Conservation (phyloP, 2,113 vertebrate species). For the Psilopsiagon aurifrons region DNA sequence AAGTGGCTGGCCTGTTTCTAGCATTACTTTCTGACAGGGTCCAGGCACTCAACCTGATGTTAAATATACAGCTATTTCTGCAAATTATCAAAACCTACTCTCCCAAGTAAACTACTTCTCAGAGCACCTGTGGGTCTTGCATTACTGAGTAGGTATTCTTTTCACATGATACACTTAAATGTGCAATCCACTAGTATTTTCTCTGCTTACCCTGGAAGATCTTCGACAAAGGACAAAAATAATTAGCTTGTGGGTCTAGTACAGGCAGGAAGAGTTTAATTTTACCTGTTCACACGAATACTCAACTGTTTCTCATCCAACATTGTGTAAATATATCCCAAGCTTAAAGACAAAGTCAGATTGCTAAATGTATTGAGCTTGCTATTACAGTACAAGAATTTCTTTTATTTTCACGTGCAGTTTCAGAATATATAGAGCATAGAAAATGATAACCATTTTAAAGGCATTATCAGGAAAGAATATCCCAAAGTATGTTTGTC, state of each 20-base stretch:
- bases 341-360: not conserved
- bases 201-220: not conserved
- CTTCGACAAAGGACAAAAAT: slow-evolving; percentile 36
- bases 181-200: not conserved
- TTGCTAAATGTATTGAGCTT: not conserved
- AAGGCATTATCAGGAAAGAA: slow-evolving; percentile 41
- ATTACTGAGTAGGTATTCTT: not conserved
- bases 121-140: not conserved
- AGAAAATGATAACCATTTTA: slow-evolving; percentile 52
- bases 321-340: not conserved
- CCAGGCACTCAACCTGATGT: not conserved
- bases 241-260: slow-evolving; percentile 32
- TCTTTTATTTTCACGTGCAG: slow-evolving; percentile 70
- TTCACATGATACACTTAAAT: not conserved
- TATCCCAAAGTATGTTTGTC: slow-evolving; percentile 1
- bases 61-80: not conserved
- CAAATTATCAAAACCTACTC: not conserved
- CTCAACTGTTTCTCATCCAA: slow-evolving; percentile 24
- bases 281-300: slow-evolving; percentile 14
- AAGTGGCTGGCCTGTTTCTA: not conserved
- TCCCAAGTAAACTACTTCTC: not conserved
- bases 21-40: not conserved
- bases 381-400: slow-evolving; percentile 19
- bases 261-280: slow-evolving; percentile 14
- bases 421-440: slow-evolving; percentile 68